Conservation (phyloP, 2,888 invertebrate species). For the Oligia strigilis region DNA sequence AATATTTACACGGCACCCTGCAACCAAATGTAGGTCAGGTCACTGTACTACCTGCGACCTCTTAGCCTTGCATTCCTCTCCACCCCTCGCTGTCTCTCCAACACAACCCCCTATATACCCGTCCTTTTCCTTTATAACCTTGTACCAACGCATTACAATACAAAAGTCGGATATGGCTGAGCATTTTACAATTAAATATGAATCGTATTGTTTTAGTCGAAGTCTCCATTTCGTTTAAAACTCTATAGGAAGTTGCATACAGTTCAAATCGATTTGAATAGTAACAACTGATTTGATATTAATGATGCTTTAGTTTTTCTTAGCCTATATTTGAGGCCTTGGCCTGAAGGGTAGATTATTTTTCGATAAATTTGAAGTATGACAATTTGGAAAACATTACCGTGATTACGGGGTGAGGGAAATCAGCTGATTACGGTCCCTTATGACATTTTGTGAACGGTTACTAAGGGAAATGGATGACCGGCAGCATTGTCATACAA, state of each 20-base stretch:
- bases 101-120: constrained; percentile 63
- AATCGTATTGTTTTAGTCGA: constrained; percentile 71
- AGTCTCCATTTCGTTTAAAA: constrained; percentile 68
- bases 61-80: constrained; percentile 86
- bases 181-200: constrained; percentile 78
- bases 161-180: constrained; percentile 85
- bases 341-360: constrained; percentile 70
- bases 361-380: constrained; percentile 54
- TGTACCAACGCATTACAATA: constrained; percentile 84
- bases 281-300: constrained; percentile 82
- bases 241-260: constrained; percentile 74
- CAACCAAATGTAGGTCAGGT: constrained; percentile 88
- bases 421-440: constrained; percentile 14
- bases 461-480: background rate
- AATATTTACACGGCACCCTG: constrained; percentile 87
- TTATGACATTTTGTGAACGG: background rate
- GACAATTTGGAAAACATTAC: constrained; percentile 35
- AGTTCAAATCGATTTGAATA: constrained; percentile 78
- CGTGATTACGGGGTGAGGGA: constrained; percentile 28
- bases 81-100: constrained; percentile 72
- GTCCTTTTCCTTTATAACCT: constrained; percentile 81
- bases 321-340: constrained; percentile 83
- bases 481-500: too few relatives aligned
- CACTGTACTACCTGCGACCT: constrained; percentile 88
- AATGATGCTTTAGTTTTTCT: constrained; percentile 79